Conservation (phyloP, 2,113 vertebrate genomes). For the Alethe castanea region DNA sequence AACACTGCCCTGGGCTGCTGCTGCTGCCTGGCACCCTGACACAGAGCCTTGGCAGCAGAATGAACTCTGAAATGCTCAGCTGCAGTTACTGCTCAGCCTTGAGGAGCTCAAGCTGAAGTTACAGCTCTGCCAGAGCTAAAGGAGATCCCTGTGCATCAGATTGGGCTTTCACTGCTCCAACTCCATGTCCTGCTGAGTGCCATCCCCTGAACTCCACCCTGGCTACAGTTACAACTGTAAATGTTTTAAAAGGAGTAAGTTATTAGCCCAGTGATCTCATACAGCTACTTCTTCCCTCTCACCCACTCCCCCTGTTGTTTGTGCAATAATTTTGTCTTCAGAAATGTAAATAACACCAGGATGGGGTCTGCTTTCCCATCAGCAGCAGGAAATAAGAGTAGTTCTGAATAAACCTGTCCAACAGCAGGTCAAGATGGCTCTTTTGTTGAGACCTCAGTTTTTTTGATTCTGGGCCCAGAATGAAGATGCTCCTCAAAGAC, state of each 20-base stretch:
- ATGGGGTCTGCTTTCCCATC: not conserved
- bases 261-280: not conserved
- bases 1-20: not conserved
- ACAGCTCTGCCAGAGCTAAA: not conserved
- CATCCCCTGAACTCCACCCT: not conserved
- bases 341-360: conserved; percentile 26
- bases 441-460: not conserved
- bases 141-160: not conserved
- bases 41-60: not conserved
- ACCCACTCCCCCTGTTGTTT: not conserved
- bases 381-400: not conserved
- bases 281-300: not conserved
- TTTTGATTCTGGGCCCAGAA: not conserved
- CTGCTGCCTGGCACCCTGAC: not conserved
- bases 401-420: conserved; percentile 61
- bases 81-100: not conserved
- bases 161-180: not conserved
- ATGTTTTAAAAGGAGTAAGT: not conserved
- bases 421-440: conserved; percentile 49
- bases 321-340: conserved; percentile 12
- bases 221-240: not conserved
- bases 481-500: not conserved
- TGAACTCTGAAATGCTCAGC: not conserved
- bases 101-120: not conserved
- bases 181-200: fast-evolving